Base-by-base conservation (phyloP, 2,113 vertebrate genomes). In the Cavia aperea region DNA sequence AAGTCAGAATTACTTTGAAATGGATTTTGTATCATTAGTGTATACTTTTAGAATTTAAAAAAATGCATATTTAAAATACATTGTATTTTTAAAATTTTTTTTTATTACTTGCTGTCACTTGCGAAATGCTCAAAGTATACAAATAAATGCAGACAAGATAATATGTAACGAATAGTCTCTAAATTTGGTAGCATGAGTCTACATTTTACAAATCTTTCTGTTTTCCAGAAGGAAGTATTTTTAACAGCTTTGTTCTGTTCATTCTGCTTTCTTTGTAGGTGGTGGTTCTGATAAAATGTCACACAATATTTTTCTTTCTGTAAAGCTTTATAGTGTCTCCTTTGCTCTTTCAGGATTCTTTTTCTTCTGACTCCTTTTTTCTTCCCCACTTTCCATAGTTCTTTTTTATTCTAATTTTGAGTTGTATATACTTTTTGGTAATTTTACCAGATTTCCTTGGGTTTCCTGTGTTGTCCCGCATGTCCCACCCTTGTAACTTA, bases 1-100 rank as follows among this genome's bases (percentile, higher is more conserved):
- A 56, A 90, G 43, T 83, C 78, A 68, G n/a, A 65, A 82, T 94
- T 92, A 86, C 31, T 86, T 87, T 79, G 62, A 94, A 39, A 24
- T 3, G 46, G 54, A 63, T 51, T 36, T 5, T 72, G 49, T 92
- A 31, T n/a, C 46, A 70, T 77, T 93, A 23, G 21, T 7, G 18
- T 54, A 5, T 79, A 54, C 6, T 54, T 54, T 54, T 54, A 79
- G 49, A 7, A 54, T 54, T 51, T 79, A 54, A 10, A 10, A 54
- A 81, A 58, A 56, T 21, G 58, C 43, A 29, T 94, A 63, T 65
- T 89, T 87, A 68, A 91, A 85, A 79, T 84, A 72, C 79, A 63
- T 81, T 63, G 18, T 14, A 39, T 49, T 54, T 88, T 77, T 62
- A 89, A 51, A 81, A 16, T 75, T 86, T 63, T 49, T 73, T 90